These are phyloP conservation scores for Bombus picipes DNA, from an alignment of 1,140 invertebrate genomes.

Conservation along the genomic window DNA sequence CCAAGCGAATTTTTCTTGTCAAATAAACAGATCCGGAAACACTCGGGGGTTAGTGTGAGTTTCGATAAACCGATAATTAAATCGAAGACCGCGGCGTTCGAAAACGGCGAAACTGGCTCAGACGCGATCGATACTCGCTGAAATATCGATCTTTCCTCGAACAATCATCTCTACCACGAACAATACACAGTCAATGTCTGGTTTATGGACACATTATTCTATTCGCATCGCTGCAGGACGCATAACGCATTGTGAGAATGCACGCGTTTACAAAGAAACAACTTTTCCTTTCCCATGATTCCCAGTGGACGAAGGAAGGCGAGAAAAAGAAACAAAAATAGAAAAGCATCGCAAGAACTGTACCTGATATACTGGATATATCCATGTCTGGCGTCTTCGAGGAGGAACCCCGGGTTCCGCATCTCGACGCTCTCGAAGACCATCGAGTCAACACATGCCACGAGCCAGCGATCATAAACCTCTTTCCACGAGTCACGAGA, in stretches of 20 bases:
- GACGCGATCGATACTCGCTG: background rate
- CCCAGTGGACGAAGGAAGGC: background rate
- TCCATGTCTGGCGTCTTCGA: conserved; percentile 81
- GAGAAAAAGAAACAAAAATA: background rate
- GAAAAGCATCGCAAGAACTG: background rate
- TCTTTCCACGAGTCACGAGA: conserved; percentile 28
- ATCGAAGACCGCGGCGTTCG: background rate
- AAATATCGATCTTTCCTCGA: conserved; percentile 27
- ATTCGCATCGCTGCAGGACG: background rate
- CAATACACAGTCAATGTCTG: conserved; percentile 15
- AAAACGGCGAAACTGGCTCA: background rate
- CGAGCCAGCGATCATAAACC: conserved; percentile 15
- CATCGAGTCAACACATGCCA: conserved; percentile 70
- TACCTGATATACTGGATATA: conserved; percentile 82
- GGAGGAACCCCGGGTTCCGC: conserved; percentile 81
- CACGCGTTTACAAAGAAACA: background rate
- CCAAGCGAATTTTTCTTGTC: background rate
- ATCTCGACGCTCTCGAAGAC: conserved; percentile 81
- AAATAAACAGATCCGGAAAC: background rate
- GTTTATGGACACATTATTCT: conserved; percentile 30
- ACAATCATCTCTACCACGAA: conserved; percentile 7
- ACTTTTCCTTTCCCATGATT: conserved; percentile 2
- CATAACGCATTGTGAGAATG: background rate
- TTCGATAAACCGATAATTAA: background rate
- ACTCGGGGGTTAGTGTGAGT: accelerated